Percentiles rank a stretch among this genome's conserved stretches.
Evolutionary conservation across 2,888 invertebrate genomes (phyloP).

Genomic region (Conistra vaccinii): DNA sequence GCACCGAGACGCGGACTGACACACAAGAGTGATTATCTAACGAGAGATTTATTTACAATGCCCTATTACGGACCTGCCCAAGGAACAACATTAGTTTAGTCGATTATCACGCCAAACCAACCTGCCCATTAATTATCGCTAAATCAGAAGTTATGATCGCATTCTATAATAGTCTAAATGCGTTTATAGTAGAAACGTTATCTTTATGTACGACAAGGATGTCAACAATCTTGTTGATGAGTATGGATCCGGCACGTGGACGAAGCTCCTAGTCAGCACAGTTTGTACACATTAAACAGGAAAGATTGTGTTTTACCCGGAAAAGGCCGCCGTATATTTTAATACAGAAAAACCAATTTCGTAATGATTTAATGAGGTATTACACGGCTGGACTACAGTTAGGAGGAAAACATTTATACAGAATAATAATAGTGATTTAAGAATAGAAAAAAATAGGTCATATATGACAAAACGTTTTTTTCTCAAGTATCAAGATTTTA

Average conservation of each 20-base stretch:
- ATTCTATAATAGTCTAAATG: slow-evolving; percentile 19
- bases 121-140: slow-evolving; percentile 14
- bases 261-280: slow-evolving; percentile 26
- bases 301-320: slow-evolving; percentile 36
- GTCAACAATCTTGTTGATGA: slow-evolving; percentile 53
- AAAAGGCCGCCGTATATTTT: slow-evolving; percentile 5
- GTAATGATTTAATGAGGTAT: slow-evolving; percentile 39
- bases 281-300: slow-evolving; percentile 42
- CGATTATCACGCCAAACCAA: slow-evolving; percentile 32
- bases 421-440: slow-evolving; percentile 15
- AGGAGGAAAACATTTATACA: slow-evolving; percentile 31
- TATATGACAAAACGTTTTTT: background rate
- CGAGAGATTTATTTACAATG: slow-evolving; percentile 67
- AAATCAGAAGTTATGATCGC: slow-evolving; percentile 13
- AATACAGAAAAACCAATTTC: slow-evolving; percentile 45
- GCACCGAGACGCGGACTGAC: slow-evolving; percentile 60
- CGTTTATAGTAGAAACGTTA: slow-evolving; percentile 31
- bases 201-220: slow-evolving; percentile 46
- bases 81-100: slow-evolving; percentile 32
- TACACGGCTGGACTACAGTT: slow-evolving; percentile 11
- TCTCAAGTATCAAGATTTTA: slow-evolving; percentile 44
- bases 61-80: slow-evolving; percentile 63
- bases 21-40: slow-evolving; percentile 69
- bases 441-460: slow-evolving; percentile 32
- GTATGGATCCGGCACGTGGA: slow-evolving; percentile 43